Base-by-base conservation (phyloP, 2,797 vertebrate species). In the Pseudotriccus pelzelni region DNA sequence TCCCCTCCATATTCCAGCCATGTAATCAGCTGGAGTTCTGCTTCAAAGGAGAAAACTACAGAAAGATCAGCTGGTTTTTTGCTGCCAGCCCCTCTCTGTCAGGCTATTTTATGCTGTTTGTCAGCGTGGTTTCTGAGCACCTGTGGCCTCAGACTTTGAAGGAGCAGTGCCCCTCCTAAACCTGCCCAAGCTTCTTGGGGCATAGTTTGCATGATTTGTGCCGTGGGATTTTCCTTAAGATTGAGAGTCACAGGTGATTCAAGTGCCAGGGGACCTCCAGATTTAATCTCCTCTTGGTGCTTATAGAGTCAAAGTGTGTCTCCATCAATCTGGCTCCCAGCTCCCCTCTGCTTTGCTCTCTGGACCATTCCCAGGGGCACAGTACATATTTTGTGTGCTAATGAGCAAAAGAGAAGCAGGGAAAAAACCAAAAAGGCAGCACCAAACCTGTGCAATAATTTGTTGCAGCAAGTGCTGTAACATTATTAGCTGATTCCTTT, bases 401-500 rank as follows among this genome's bases (percentile, higher is more conserved):
- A 84, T 39, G 63, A 84, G 69, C 72, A 67, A 37, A 68, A 76
- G 55, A n/a, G n/a, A 56, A 81, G 0, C 12, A 25, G 24, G 18
- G 24, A 30, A 46, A 46, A 46, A 46, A 46, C 12, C 14, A 46
- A 46, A 11, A 13, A 28, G 41, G 25, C 53, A 76, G 22, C 41
- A 44, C 16, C 36, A 83, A 39, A 75, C 88, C 68, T 62, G 58
- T 28, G 76, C 91, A 28, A 5, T 69, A 34, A 90, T 95, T 95
- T 87, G 87, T 59, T 94, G 73, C 89, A 68, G 88, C 75, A 7
- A 37, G 75, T 58, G 75, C 81, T 82, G 82, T 58, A 93, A 74
- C 12, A 14, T 67, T 53, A 89, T 94, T 66, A 93, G 88, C 82
- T 46, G 84, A 62, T 93, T 91, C 63, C 79, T 92, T 75, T 79